Evolutionary conservation across 2,888 invertebrate species (phyloP).

Genomic region (Orgyia antiqua): DNA sequence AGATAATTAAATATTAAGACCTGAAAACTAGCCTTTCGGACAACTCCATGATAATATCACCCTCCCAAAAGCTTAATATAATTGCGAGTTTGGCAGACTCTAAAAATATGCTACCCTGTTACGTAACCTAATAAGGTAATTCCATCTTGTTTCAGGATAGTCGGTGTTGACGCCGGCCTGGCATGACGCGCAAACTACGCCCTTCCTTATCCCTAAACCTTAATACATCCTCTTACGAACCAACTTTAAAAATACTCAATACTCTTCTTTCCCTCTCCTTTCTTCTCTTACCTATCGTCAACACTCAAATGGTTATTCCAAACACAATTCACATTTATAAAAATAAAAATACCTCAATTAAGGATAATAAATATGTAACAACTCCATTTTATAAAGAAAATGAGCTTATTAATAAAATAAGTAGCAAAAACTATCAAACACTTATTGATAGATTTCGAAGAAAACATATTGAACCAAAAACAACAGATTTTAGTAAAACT

Average conservation of each 20-base stretch:
- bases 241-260: slow-evolving; percentile 43
- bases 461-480: slow-evolving; percentile 32
- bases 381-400: slow-evolving; percentile 14
- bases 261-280: slow-evolving; percentile 40
- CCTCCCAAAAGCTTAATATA: too few species aligned
- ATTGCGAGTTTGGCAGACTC: too few species aligned
- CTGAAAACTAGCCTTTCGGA: too few species aligned
- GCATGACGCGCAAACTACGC: slow-evolving; percentile 62
- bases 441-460: slow-evolving; percentile 53
- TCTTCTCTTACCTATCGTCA: slow-evolving; percentile 37
- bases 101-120: too few species aligned
- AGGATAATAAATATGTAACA: slow-evolving; percentile 15
- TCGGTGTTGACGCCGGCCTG: slow-evolving; percentile 57
- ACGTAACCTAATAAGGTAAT: too few species aligned
- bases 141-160: slow-evolving; percentile 40
- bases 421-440: slow-evolving; percentile 44
- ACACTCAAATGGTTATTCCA: slow-evolving; percentile 45
- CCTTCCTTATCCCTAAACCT: slow-evolving; percentile 44
- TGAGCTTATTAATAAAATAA: slow-evolving; percentile 28
- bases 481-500: slow-evolving; percentile 6
- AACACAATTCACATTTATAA: slow-evolving; percentile 14
- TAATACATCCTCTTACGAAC: slow-evolving; percentile 55
- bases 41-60: too few species aligned
- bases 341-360: slow-evolving; percentile 14
- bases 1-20: too few species aligned